Evolutionary conservation across 2,113 vertebrate species (phyloP).

Genomic region (Syrmaticus mikado): DNA sequence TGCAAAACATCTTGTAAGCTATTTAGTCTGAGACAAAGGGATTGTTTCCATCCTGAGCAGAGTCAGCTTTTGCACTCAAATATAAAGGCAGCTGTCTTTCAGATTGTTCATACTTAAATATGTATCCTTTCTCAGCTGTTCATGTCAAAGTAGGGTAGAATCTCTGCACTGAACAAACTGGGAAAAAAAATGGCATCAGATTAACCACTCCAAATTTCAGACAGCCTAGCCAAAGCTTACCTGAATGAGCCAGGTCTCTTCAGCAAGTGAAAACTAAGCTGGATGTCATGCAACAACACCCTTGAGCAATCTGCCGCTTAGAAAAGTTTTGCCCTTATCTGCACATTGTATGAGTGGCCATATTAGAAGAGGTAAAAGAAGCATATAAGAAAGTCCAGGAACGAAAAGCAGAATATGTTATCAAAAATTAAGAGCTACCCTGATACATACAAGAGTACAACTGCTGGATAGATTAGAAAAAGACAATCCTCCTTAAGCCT

Average conservation of each 20-base stretch:
- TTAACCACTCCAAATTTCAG: background rate
- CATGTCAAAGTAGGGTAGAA: background rate
- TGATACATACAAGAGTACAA: background rate
- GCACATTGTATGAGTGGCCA: background rate
- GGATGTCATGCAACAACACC: background rate
- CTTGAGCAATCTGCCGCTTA: background rate
- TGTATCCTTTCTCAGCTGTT: background rate
- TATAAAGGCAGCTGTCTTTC: background rate
- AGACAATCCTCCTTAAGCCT: background rate
- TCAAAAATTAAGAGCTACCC: background rate
- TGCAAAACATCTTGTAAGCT: background rate
- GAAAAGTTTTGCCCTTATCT: background rate
- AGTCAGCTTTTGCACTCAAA: background rate
- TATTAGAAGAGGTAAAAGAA: background rate
- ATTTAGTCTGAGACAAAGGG: background rate
- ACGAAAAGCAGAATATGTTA: background rate
- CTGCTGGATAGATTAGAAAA: background rate
- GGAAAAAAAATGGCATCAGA: background rate
- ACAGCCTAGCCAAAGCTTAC: constrained; percentile 2
- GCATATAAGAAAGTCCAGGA: background rate
- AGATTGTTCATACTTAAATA: background rate
- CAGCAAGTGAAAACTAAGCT: background rate
- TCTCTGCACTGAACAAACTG: background rate
- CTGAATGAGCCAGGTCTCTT: constrained; percentile 10
- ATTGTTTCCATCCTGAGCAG: background rate